Evolutionary conservation across 2,888 invertebrate genomes (phyloP).

Genomic region (Dione juno): DNA sequence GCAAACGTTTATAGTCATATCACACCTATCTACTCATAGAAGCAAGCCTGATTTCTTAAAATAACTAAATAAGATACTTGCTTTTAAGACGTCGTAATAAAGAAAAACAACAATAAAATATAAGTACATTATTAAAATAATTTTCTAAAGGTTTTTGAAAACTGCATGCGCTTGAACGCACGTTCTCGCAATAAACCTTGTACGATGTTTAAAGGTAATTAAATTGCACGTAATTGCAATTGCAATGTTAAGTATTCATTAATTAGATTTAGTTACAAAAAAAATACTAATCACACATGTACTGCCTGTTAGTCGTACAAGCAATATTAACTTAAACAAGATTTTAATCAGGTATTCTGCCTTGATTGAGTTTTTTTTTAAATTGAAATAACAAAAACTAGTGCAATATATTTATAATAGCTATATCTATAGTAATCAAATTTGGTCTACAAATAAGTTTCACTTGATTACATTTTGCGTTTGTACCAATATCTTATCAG

Average conservation of each 20-base stretch:
- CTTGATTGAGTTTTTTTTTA: neutral
- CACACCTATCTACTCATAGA: slow-evolving; percentile 23
- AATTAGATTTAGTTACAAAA: neutral
- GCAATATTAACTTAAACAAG: neutral
- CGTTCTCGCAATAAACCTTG: neutral
- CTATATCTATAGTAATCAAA: no score
- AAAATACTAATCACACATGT: neutral
- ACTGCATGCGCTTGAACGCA: neutral
- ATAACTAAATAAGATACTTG: slow-evolving; percentile 8
- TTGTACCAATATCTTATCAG: neutral
- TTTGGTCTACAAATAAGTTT: no score
- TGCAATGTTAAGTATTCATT: neutral
- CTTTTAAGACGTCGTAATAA: neutral
- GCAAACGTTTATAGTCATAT: slow-evolving; percentile 30
- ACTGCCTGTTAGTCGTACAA: neutral
- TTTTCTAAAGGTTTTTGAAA: neutral
- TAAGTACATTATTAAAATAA: neutral
- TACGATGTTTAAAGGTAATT: neutral
- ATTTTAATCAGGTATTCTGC: neutral
- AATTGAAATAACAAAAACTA: no score
- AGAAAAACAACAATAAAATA: neutral
- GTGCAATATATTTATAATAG: no score
- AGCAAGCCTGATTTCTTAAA: slow-evolving; percentile 1
- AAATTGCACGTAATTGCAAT: neutral
- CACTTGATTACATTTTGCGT: no score